Conservation (phyloP, 2,888 invertebrate species). For the Acheta domesticus region DNA sequence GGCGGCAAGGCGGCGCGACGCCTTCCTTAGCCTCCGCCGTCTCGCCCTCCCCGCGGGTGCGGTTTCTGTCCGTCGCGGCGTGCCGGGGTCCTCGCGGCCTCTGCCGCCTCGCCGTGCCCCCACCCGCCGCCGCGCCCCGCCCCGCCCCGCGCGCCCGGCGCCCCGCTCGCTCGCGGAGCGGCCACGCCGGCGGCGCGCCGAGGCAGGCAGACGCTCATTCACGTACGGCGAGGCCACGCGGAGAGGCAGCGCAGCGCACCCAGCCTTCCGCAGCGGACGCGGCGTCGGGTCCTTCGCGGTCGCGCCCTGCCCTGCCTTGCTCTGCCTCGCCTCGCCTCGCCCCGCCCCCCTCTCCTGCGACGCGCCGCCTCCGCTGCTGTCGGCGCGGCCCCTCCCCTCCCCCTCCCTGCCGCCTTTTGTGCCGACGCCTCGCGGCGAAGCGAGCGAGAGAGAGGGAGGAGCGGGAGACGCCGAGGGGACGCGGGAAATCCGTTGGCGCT, state of each 20-base stretch:
- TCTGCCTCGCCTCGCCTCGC: neutral
- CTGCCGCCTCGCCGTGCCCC: neutral
- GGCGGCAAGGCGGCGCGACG: neutral
- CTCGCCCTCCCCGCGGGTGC: neutral
- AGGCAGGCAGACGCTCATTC: neutral
- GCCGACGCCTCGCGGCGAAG: neutral
- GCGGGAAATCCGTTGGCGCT: constrained; percentile 1
- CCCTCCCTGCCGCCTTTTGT: neutral
- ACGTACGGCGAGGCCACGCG: neutral
- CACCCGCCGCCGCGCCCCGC: neutral
- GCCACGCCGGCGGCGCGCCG: neutral
- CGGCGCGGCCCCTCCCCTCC: neutral
- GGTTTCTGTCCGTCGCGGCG: neutral
- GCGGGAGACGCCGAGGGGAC: neutral
- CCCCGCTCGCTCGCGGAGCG: neutral
- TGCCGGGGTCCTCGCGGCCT: neutral
- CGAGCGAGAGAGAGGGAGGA: neutral
- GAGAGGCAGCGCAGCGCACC: neutral
- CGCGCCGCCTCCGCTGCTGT: neutral
- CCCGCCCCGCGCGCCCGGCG: neutral
- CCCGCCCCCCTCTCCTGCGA: neutral
- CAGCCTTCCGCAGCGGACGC: neutral
- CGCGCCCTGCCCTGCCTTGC: too few relatives aligned
- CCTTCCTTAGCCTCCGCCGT: neutral
- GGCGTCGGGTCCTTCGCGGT: neutral